Evolutionary conservation across 2,888 invertebrate genomes (phyloP), one percentile per base, ranked within the genome.

Genomic region (Yponomeuta evonymella): DNA sequence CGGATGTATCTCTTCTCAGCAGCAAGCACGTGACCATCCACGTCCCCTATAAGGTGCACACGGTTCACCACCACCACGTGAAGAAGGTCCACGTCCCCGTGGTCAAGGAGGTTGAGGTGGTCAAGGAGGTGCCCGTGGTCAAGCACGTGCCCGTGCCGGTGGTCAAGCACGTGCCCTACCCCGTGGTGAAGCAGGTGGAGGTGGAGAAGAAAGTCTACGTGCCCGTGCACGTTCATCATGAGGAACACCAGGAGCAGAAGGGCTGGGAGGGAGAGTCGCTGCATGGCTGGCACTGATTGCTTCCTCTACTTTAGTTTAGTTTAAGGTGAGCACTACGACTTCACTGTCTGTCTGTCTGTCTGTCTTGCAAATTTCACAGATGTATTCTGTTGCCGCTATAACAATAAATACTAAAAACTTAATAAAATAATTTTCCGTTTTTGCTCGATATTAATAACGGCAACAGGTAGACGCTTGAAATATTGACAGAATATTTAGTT

Each of bases 11-110:
- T 65, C 65, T 33, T 33, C 65, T 10, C 36, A 11, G 72, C 83
- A 88, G 88, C 80, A 91, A 91, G 74, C 89, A 90, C 78, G 88
- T 91, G 5, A 90, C 86, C 30, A 92, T 92, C 81, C 91, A 92
- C 81, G 91, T 92, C 1, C 91, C 91, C 0, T 91, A 92, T 86
- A 91, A 92, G 75, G 78, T 91, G 62, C 90, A 90, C 78, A 92
- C 90, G 1, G 80, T 90, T 76, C 91, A 92, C 76, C 91, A 92
- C 73, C 91, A 92, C 79, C 91, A 91, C 82, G 90, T 90, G 2
- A 83, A 83, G n/a, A 91, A 90, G 73, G 85, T 90, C 0, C 88
- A 84, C 69, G 83, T 86, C 86, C 90, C 90, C 0, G 90, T 92
- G 0, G 81, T 89, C 23, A 92, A 92, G 69, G 90, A 92, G 70